These are phyloP conservation scores for Drosophila infuscata DNA, from an alignment of 2,888 invertebrate genomes.

Conservation along the genomic window DNA sequence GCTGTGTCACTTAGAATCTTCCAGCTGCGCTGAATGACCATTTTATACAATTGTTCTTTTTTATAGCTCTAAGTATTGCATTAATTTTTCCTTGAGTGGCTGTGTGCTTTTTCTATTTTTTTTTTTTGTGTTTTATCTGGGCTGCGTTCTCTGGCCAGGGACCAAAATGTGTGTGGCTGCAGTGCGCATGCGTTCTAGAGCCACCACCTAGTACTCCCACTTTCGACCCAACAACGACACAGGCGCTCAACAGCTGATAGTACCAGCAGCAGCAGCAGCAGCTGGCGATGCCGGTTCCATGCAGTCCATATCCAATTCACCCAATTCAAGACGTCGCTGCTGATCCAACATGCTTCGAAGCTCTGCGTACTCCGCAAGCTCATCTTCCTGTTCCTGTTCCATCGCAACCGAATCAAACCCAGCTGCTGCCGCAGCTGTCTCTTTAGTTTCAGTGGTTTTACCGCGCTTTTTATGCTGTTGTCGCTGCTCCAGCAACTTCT, in stretches of 20 bases:
- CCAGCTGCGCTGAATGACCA: constrained; percentile 85
- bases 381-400: constrained; percentile 38
- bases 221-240: constrained; percentile 21
- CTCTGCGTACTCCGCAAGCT: constrained; percentile 57
- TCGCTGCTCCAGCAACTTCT: constrained; percentile 67
- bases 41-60: constrained; percentile 41
- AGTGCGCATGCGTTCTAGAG: constrained; percentile 47
- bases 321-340: constrained; percentile 68
- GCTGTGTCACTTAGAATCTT: constrained; percentile 81
- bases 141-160: constrained; percentile 52
- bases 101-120: constrained; percentile 2
- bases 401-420: constrained; percentile 13
- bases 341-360: constrained; percentile 60
- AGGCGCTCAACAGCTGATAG: constrained; percentile 51
- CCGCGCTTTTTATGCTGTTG: constrained; percentile 20
- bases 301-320: constrained; percentile 69
- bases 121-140: constrained; percentile 34
- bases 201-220: constrained; percentile 48
- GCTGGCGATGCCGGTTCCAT: constrained; percentile 21
- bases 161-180: constrained; percentile 19
- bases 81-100: constrained; percentile 29
- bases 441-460: not conserved
- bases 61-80: constrained; percentile 18
- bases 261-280: constrained; percentile 34
- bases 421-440: not conserved